Conservation (phyloP, 2,888 invertebrate genomes). For the Acanthococcus lagerstroemiae region DNA sequence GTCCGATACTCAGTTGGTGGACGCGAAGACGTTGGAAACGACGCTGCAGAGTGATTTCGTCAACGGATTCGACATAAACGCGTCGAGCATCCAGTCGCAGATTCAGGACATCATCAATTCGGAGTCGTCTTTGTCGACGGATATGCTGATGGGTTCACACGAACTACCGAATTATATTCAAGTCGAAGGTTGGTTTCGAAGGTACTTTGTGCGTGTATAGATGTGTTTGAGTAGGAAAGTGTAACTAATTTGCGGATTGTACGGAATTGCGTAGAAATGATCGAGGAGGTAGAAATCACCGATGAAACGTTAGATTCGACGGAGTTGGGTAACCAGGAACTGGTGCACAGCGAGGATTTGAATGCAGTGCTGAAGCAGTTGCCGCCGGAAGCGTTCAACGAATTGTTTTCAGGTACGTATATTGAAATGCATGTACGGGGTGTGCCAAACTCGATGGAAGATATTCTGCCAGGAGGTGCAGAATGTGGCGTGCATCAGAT, state of each 20-base stretch:
- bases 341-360: conserved; percentile 22
- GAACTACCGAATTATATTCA: conserved; percentile 24
- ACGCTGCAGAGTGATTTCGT: conserved; percentile 15
- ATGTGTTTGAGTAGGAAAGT: no score
- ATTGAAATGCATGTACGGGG: no score
- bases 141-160: conserved; percentile 18
- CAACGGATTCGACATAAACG: conserved; percentile 22
- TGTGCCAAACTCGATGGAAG: no score
- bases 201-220: not conserved
- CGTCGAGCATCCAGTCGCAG: conserved; percentile 22
- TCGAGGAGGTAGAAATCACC: conserved; percentile 26
- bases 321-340: conserved; percentile 16
- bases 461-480: no score
- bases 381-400: conserved; percentile 24
- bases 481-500: not conserved
- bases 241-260: not conserved
- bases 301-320: conserved; percentile 9
- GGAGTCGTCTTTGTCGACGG: conserved; percentile 11
- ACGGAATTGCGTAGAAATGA: conserved; percentile 24
- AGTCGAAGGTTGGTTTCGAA: conserved; percentile 13
- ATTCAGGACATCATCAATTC: conserved; percentile 28
- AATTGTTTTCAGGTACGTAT: conserved; percentile 24
- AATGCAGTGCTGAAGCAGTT: conserved; percentile 21
- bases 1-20: conserved; percentile 16
- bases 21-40: conserved; percentile 18